These are phyloP conservation scores for Oophaga pumilio DNA, from an alignment of 2,113 vertebrate genomes.

Conservation along the genomic window DNA sequence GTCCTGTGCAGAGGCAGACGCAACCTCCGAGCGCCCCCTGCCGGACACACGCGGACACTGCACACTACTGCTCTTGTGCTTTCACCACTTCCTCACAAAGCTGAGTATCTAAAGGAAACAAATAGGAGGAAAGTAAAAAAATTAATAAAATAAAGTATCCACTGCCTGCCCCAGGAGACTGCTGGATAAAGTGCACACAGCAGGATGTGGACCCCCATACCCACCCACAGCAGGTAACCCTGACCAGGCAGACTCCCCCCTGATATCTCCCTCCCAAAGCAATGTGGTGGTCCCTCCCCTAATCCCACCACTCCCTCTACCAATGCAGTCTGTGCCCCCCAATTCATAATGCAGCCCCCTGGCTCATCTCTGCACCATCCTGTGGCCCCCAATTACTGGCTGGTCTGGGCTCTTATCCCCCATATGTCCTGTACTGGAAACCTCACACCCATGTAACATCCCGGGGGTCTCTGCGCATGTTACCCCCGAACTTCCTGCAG, in stretches of 20 bases:
- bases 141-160: constrained; percentile 23
- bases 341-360: background rate
- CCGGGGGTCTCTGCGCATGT: too few species aligned
- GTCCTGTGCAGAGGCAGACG: constrained; percentile 53
- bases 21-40: constrained; percentile 88
- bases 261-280: background rate
- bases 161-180: constrained; percentile 40
- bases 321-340: background rate
- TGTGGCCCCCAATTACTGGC: too few species aligned
- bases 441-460: background rate
- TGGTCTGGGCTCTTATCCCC: background rate
- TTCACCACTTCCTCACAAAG: constrained; percentile 44
- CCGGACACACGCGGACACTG: constrained; percentile 64
- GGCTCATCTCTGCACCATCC: too few species aligned
- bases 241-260: background rate
- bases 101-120: constrained; percentile 39
- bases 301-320: background rate
- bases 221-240: background rate
- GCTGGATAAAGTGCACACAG: constrained; percentile 32
- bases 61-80: constrained; percentile 5
- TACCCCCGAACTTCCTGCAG: background rate
- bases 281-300: too few species aligned
- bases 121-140: constrained; percentile 42
- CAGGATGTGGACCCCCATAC: background rate
- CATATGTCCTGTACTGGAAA: background rate